These are phyloP conservation scores for Tragelaphus strepsiceros DNA, from an alignment of 2,113 vertebrate species.

Conservation along the genomic window DNA sequence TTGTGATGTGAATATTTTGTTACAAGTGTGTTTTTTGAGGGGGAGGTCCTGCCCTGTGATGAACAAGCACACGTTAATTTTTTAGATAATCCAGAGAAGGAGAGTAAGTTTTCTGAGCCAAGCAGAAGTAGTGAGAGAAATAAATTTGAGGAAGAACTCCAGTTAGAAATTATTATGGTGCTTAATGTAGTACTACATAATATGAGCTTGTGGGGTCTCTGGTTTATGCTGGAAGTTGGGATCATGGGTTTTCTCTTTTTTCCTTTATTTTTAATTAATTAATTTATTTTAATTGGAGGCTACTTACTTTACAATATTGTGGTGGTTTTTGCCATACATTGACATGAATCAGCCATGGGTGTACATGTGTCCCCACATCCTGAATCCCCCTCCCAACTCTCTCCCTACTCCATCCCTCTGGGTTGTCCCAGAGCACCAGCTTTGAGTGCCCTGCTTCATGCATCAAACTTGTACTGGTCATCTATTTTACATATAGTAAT, in stretches of 20 bases:
- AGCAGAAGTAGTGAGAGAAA: not conserved
- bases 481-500: not conserved
- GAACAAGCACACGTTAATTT: not conserved
- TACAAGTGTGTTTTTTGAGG: not conserved
- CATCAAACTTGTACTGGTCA: not conserved
- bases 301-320: not conserved
- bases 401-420: not conserved
- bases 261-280: not conserved
- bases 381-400: not conserved
- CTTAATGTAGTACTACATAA: not conserved
- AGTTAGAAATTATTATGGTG: not conserved
- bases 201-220: not conserved
- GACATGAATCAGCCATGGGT: not conserved
- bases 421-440: not conserved
- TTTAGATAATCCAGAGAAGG: not conserved
- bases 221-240: not conserved
- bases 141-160: not conserved
- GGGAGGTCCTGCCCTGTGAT: not conserved
- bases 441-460: not conserved
- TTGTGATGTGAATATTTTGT: not conserved
- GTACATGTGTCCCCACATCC: not conserved
- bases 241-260: not conserved
- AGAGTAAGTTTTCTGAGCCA: not conserved
- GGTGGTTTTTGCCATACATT: not conserved
- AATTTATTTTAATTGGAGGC: not conserved